Evolutionary conservation across 2,888 invertebrate species (phyloP).

Genomic region (Dryadula phaetusa): DNA sequence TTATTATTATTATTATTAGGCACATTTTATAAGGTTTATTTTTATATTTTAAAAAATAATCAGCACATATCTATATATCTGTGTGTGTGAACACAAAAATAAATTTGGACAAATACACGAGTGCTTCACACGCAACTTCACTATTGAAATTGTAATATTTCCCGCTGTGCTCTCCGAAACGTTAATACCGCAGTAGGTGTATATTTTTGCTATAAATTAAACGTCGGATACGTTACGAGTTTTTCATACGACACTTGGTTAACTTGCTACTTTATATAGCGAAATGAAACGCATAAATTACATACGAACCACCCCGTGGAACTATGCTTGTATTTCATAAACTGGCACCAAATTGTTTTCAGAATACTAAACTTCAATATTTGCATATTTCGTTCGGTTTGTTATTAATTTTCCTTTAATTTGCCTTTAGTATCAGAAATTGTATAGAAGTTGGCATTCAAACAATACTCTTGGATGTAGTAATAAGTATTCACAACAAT

Average conservation of each 20-base stretch:
- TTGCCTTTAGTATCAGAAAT: not conserved
- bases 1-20: too few relatives aligned
- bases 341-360: constrained; percentile 31
- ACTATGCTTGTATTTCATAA: constrained; percentile 44
- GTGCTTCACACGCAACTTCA: not conserved
- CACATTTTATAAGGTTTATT: too few relatives aligned
- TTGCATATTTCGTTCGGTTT: constrained; percentile 10
- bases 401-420: constrained; percentile 21
- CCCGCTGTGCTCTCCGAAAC: constrained; percentile 29
- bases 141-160: constrained; percentile 27
- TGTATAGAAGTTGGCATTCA: constrained; percentile 1
- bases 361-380: constrained; percentile 23
- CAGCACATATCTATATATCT: not conserved
- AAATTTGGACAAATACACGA: constrained; percentile 7
- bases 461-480: constrained; percentile 4
- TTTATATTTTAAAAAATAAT: too few relatives aligned
- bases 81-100: not conserved
- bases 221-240: constrained; percentile 67
- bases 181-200: constrained; percentile 55
- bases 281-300: constrained; percentile 82
- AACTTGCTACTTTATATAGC: constrained; percentile 71
- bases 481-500: constrained; percentile 11
- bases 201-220: constrained; percentile 80
- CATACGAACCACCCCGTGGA: constrained; percentile 44
- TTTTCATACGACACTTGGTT: constrained; percentile 75